Evolutionary conservation across 2,888 invertebrate species (phyloP), one percentile per base, ranked within the genome.

Genomic region (Gisinianus flammeolus): DNA sequence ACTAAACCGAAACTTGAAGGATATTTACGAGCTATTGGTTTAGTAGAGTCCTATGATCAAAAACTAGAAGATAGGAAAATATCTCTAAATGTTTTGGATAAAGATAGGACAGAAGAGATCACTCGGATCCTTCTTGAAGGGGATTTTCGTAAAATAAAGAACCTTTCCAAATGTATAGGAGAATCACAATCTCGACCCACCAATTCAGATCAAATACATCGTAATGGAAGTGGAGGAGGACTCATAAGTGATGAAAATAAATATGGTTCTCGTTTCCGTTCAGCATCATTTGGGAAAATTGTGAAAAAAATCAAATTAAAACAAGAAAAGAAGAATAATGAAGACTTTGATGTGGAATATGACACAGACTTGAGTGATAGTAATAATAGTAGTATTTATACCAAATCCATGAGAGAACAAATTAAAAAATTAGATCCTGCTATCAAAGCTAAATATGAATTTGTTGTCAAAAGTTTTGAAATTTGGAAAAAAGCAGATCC

Each of bases 1-100:
- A 81, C 73, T 12, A 64, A 76, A 26, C 31, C 54, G 0, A 83
- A 83, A 72, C 70, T 84, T 62, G 28, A 64, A 54, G 85, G 85
- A 10, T 83, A 79, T 71, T 72, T 81, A 33, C 71, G 81, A 54
- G 81, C 82, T 28, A 62, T 82, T 31, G 83, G 82, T 26, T 28
- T 83, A 16, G 30, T 74, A 66, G 26, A 71, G 19, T 62, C 75
- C 22, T 56, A 64, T 70, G 80, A 80, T 31, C 62, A 66, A 24
- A 30, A 33, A 19, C 24, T 70, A 5, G 78, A 67, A 80, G 78
- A 72, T 56, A 35, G 44, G 54, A 76, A 68, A 52, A 22, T 70
- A 19, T 28, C n/a, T 24, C 62, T 73, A 19, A 68, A 62, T 10
- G 78, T 80, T 62, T 66, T 19, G 0, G 70, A 76, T 52, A 76